A percentile compares a stretch with the other conserved stretches of the same genome.
Conservation (phyloP, 2,888 invertebrate genomes). For the Drosophila incognita region DNA sequence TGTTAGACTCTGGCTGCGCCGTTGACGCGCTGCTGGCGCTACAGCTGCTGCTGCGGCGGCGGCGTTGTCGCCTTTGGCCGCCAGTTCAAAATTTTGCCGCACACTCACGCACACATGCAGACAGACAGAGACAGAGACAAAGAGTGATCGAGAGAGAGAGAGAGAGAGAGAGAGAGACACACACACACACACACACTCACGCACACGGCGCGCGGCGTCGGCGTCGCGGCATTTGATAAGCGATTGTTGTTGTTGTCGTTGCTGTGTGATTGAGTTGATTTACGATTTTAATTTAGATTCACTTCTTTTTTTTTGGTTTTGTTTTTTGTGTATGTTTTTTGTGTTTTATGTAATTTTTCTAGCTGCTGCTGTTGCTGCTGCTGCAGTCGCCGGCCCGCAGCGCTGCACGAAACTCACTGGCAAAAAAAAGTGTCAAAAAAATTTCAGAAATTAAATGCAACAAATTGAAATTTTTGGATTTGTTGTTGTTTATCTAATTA, state of each 20-base stretch:
- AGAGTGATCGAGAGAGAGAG: neutral
- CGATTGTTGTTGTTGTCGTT: slow-evolving; percentile 30
- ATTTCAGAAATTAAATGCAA: slow-evolving; percentile 6
- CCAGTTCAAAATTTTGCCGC: slow-evolving; percentile 71
- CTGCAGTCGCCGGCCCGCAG: slow-evolving; percentile 56
- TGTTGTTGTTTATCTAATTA: slow-evolving; percentile 23
- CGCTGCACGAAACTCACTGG: slow-evolving; percentile 49
- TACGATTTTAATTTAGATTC: slow-evolving; percentile 59
- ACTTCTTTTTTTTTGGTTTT: slow-evolving; percentile 20
- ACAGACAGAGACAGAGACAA: slow-evolving; percentile 26
- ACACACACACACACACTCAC: slow-evolving; percentile 48
- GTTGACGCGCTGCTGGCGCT: slow-evolving; percentile 62
- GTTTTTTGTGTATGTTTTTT: slow-evolving; percentile 12
- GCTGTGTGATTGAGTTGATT: slow-evolving; percentile 51
- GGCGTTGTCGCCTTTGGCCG: slow-evolving; percentile 74
- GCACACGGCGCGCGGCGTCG: slow-evolving; percentile 68
- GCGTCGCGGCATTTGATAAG: slow-evolving; percentile 74
- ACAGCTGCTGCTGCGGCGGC: slow-evolving; percentile 41
- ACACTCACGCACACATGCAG: slow-evolving; percentile 59
- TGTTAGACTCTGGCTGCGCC: slow-evolving; percentile 66
- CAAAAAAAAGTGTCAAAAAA: slow-evolving; percentile 50
- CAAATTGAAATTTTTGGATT: slow-evolving; percentile 19
- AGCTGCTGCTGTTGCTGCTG: slow-evolving; percentile 27
- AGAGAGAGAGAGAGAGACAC: slow-evolving; percentile 4
- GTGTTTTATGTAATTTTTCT: slow-evolving; percentile 55